These are phyloP conservation scores for Sympetrum striolatum DNA, from an alignment of 2,888 invertebrate species.

Conservation along the genomic window DNA sequence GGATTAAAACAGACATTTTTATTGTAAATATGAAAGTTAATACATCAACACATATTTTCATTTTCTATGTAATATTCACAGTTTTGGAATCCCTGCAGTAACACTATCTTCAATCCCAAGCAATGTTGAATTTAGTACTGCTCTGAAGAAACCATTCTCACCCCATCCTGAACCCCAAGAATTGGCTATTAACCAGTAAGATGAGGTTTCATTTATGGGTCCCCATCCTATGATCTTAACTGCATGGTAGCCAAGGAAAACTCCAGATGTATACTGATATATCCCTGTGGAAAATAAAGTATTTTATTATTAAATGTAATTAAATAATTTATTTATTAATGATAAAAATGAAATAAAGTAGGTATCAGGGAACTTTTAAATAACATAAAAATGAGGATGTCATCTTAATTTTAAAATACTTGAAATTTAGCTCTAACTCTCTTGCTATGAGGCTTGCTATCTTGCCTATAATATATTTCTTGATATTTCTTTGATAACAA, in stretches of 20 bases:
- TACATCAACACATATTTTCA: no score
- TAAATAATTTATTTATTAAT: background rate
- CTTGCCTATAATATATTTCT: no score
- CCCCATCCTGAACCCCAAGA: conserved; percentile 97
- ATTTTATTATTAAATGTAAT: background rate
- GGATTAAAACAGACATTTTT: no score
- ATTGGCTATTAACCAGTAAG: conserved; percentile 92
- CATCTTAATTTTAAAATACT: no score
- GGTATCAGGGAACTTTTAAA: no score
- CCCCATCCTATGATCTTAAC: conserved; percentile 93
- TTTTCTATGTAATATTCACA: conserved; percentile 60
- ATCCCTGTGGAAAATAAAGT: conserved; percentile 62
- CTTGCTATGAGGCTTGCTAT: no score
- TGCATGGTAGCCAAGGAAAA: conserved; percentile 83
- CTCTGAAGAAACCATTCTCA: conserved; percentile 85
- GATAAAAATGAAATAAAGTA: no score
- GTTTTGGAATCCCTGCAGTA: conserved; percentile 63
- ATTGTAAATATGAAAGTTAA: no score
- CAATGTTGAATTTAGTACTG: conserved; percentile 80
- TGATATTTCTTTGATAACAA: no score
- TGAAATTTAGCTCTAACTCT: no score
- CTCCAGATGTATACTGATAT: conserved; percentile 76
- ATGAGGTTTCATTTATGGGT: conserved; percentile 64
- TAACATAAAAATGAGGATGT: no score
- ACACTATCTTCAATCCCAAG: conserved; percentile 76